Evolutionary conservation across 2,797 vertebrate species (phyloP), one percentile per base, ranked within the genome.

Genomic region (Benthosema pterotum): DNA sequence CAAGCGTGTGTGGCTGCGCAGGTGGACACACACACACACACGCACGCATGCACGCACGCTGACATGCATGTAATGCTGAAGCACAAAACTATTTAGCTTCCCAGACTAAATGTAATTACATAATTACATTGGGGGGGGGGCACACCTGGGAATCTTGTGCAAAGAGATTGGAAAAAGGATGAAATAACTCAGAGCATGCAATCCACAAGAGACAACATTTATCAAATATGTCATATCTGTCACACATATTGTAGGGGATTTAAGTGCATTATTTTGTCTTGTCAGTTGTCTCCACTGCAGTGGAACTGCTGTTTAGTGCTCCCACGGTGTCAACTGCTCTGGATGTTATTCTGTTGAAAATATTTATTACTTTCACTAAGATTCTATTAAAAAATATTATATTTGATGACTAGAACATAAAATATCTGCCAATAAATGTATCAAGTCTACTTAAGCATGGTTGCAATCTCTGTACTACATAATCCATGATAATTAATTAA

Each of bases 1-100:
- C n/a, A n/a, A n/a, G n/a, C n/a, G n/a, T n/a, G n/a, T n/a, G n/a
- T n/a, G n/a, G n/a, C n/a, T n/a, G n/a, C n/a, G n/a, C n/a, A n/a
- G n/a, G n/a, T n/a, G n/a, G n/a, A n/a, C n/a, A n/a, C n/a, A n/a
- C 22, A 25, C 22, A 25, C 22, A 25, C 22, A 42, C 49, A 50
- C 38, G 47, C 49, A 59, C 13, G 55, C 38, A 47, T 12, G 42
- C 52, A 38, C 51, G 32, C 53, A 42, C 57, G 57, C 52, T 61
- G 16, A 57, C 46, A 74, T 4, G 49, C 17, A 57, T 25, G 67
- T 49, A 66, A 75, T 68, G 51, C 61, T 57, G 51, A 47, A 48
- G 58, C 45, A 56, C 5, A 13, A 15, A 32, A 61, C 18, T 45
- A 56, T 47, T 47, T 22, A 49, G 13, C 17, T 53, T 64, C 22